A percentile compares a stretch with the other conserved stretches of the same genome.
Conservation (phyloP, 2,888 invertebrate genomes). For the Hipparchia semele region DNA sequence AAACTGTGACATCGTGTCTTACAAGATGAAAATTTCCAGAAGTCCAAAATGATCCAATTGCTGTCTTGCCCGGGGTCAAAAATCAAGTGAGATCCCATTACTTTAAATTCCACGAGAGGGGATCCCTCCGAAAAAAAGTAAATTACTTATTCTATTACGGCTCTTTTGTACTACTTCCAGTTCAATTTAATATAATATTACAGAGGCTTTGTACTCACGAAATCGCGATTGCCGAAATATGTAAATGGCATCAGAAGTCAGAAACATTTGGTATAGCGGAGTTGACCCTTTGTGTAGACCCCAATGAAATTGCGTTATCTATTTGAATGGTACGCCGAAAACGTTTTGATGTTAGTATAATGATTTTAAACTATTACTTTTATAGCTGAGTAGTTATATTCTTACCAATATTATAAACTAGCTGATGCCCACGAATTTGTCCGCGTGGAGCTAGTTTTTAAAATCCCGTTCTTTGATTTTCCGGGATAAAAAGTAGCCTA, state of each 20-base stretch:
- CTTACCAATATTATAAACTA: too few relatives aligned
- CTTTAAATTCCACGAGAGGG: slow-evolving; percentile 52
- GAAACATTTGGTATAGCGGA: slow-evolving; percentile 8
- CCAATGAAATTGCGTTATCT: slow-evolving; percentile 14
- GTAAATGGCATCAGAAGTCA: slow-evolving; percentile 15
- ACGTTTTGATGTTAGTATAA: slow-evolving; percentile 8
- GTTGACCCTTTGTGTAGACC: slow-evolving; percentile 13
- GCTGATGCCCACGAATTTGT: too few relatives aligned
- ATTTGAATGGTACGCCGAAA: neutral
- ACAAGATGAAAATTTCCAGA: slow-evolving; percentile 30
- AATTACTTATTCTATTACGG: slow-evolving; percentile 50
- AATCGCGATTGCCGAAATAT: slow-evolving; percentile 30
- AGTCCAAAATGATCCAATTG: slow-evolving; percentile 49
- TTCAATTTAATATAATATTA: slow-evolving; percentile 29
- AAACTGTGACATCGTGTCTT: slow-evolving; percentile 10
- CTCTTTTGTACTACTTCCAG: slow-evolving; percentile 45
- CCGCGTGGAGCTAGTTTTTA: too few relatives aligned
- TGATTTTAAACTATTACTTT: neutral
- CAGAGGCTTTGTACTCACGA: slow-evolving; percentile 27
- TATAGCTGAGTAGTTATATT: neutral
- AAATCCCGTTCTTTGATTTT: too few relatives aligned
- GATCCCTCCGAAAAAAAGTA: slow-evolving; percentile 28
- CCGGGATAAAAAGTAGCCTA: too few relatives aligned
- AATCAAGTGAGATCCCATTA: slow-evolving; percentile 63
- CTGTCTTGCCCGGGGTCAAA: slow-evolving; percentile 51